A percentile compares a stretch with the other conserved stretches of the same genome.
phyloP scores from a whole-genome alignment of 2,113 vertebrate genomes.

The Campylorhamphus procurvoides region DNA sequence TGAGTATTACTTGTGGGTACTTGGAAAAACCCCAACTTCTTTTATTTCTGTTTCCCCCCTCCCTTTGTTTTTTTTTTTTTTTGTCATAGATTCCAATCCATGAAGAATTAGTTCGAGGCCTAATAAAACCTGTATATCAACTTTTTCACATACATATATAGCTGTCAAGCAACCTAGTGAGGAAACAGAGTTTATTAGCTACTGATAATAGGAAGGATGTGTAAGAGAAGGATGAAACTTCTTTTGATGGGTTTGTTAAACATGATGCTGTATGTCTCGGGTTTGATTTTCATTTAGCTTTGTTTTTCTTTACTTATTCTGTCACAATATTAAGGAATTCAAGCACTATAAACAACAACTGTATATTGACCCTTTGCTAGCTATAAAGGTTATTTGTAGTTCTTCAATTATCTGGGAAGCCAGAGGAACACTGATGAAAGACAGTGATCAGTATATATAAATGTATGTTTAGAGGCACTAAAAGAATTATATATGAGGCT shows the following conservation, averaged over 20 bases:
- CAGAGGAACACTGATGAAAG: neutral
- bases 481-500: neutral
- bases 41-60: fast-evolving
- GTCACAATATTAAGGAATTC: neutral
- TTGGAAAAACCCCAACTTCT: neutral
- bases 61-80: neutral
- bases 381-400: neutral
- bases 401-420: neutral
- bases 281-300: neutral
- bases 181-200: neutral
- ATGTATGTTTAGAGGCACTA: neutral
- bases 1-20: neutral
- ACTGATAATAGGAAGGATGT: neutral
- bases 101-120: neutral
- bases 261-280: neutral
- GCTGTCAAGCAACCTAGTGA: neutral
- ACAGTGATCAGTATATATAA: too few species aligned
- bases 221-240: neutral
- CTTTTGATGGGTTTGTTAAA: neutral
- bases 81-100: neutral
- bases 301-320: neutral
- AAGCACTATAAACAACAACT: neutral
- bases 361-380: neutral
- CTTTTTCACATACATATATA: neutral
- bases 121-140: neutral